Percentiles rank a stretch among this genome's conserved stretches.
Conservation (phyloP, 2,797 vertebrate species). For the Leptodactylus fallax region DNA sequence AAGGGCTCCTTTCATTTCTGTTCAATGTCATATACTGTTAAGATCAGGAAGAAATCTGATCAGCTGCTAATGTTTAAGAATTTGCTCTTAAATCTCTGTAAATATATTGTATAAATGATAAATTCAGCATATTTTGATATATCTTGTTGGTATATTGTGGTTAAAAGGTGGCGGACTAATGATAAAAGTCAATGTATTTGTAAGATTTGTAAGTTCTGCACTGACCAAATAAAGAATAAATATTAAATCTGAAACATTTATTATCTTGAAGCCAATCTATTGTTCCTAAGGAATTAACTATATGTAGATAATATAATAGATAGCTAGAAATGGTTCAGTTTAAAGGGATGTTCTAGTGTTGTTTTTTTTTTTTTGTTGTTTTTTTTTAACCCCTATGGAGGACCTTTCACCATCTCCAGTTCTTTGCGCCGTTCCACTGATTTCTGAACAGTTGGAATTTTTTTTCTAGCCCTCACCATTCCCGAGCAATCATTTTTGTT, state of each 20-base stretch:
- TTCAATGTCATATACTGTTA: slow-evolving; percentile 29
- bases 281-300: no score
- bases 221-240: slow-evolving; percentile 13
- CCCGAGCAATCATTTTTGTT: no score
- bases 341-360: no score
- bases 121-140: neutral
- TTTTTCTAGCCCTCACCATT: no score
- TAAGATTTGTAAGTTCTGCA: neutral
- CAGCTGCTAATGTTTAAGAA: slow-evolving; percentile 53
- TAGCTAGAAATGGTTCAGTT: no score
- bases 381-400: no score
- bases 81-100: slow-evolving; percentile 56
- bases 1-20: neutral
- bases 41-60: slow-evolving; percentile 43
- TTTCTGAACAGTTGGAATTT: no score
- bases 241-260: neutral
- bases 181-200: neutral
- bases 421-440: no score
- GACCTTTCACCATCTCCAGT: no score
- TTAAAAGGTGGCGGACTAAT: neutral
- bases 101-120: slow-evolving; percentile 39
- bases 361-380: no score
- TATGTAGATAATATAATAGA: no score
- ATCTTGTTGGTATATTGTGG: slow-evolving; percentile 25
- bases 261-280: neutral